Base-by-base conservation (phyloP, 2,888 invertebrate genomes). In the Apamea monoglypha region DNA sequence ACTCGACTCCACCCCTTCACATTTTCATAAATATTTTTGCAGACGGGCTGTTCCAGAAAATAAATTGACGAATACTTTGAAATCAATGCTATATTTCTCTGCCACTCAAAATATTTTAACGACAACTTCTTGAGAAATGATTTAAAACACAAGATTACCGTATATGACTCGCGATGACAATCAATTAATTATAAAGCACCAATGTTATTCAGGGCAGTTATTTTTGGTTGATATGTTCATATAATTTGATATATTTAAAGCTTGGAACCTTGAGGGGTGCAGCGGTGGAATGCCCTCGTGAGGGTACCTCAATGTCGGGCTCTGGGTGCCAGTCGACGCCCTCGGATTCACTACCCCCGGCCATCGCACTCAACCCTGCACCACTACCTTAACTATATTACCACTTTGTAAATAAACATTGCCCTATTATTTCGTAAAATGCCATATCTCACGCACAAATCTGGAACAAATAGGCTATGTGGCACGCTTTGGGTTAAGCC, bases 291-390 rank as follows among this genome's bases (percentile, higher is more conserved):
- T 94, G 95, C 95, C 96, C 96, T 94, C 94, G 93, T 93, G 94
- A 96, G 96, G 96, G 95, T 95, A 95, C 91, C 93, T 93, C 93
- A 96, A 96, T 95, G 96, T 95, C 96, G 94, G 95, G 93, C 93
- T 95, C 92, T 94, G 92, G 95, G 94, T 95, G 94, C 92, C 93
- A 95, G 95, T 95, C 95, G 94, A 90, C 93, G 94, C 96, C 95
- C 97, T 96, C 96, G 94, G 94, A 82, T 87, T 93, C 95, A 94
- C 95, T 93, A 94, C 90, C 88, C 91, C 90, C 90, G 90, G 90
- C 79, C 90, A 75, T 88, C 84, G 90, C 90, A 89, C 92, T 89
- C 92, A 89, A 87, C 89, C 91, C 92, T 92, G 91, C 90, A 93
- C 88, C 90, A 90, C 90, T 92, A 91, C 87, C 88, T 87, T 86